Conservation (phyloP, 2,797 vertebrate species). For the Psittacula echo region DNA sequence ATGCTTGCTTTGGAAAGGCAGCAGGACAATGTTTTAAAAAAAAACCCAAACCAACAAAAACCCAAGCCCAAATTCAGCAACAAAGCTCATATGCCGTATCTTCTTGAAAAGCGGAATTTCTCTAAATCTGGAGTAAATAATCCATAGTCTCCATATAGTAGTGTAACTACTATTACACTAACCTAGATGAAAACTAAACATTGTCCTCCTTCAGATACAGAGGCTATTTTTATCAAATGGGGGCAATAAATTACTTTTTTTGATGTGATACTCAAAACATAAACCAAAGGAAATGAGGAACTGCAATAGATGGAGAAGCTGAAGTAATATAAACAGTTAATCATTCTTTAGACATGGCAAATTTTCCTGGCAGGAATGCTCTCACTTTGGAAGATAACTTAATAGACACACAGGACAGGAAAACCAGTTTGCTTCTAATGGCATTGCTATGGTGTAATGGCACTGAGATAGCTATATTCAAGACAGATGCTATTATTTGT, state of each 20-base stretch:
- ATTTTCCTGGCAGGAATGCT: neutral
- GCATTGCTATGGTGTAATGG: constrained; percentile 14
- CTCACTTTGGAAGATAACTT: constrained; percentile 17
- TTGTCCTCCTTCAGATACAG: neutral
- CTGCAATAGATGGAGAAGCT: neutral
- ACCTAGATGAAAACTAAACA: neutral
- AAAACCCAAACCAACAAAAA: neutral
- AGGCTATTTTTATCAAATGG: neutral
- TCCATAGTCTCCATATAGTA: neutral
- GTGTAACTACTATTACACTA: neutral
- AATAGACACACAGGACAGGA: constrained; percentile 19
- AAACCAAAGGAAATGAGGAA: neutral
- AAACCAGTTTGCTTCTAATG: constrained; percentile 22
- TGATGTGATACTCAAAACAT: neutral
- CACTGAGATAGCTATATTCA: constrained; percentile 7
- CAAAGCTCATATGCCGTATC: neutral
- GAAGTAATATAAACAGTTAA: neutral
- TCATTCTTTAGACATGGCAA: neutral
- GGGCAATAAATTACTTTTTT: neutral
- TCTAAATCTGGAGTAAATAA: neutral
- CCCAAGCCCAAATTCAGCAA: neutral
- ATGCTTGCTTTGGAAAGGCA: neutral
- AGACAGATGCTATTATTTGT: constrained; percentile 45
- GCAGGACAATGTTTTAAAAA: neutral
- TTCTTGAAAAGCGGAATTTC: neutral